Base-by-base conservation (phyloP, 2,888 invertebrate species). In the Phania funesta region DNA sequence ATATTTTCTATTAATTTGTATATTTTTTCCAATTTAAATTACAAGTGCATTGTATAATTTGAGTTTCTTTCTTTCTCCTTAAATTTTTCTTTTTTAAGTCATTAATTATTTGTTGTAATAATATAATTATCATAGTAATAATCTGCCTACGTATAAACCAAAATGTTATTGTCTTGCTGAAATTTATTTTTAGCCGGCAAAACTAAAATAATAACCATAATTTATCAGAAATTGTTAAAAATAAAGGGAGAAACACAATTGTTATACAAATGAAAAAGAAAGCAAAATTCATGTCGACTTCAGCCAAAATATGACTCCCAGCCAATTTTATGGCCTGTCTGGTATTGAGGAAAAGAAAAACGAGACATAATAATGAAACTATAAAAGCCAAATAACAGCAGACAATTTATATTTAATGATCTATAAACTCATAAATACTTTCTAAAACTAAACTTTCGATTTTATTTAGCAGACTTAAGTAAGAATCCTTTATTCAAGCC, bases 171-270 rank as follows among this genome's bases (percentile, higher is more conserved):
- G n/a, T 35, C 46, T 48, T 16, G 41, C 44, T 58, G 38, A 44
- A 18, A 35, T 20, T 20, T 32, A 18, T 48, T 48, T 48, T 16
- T 18, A 16, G 58, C 11, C 44, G 24, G 8, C 35, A 73, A 60
- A 32, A 44, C 46, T 44, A 24, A 73, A 64, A 67, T 41, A 75
- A 75, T 80, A 70, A 58, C 32, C 74, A 74, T 70, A 74, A 70
- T 75, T 75, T 74, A 32, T 29, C 56, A 74, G 24, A 56, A 54
- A n/a, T n/a, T n/a, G n/a, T n/a, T n/a, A n/a, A 54, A 32, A 4
- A 32, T 32, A 32, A 32, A 32, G 9, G 32, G 9, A 32, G 9
- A n/a, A n/a, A n/a, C n/a, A n/a, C n/a, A n/a, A n/a, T n/a, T n/a
- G n/a, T n/a, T n/a, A n/a, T n/a, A n/a, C n/a, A n/a, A n/a, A n/a